Conservation (phyloP, 2,888 invertebrate genomes). For the Crossocerus cetratus region DNA sequence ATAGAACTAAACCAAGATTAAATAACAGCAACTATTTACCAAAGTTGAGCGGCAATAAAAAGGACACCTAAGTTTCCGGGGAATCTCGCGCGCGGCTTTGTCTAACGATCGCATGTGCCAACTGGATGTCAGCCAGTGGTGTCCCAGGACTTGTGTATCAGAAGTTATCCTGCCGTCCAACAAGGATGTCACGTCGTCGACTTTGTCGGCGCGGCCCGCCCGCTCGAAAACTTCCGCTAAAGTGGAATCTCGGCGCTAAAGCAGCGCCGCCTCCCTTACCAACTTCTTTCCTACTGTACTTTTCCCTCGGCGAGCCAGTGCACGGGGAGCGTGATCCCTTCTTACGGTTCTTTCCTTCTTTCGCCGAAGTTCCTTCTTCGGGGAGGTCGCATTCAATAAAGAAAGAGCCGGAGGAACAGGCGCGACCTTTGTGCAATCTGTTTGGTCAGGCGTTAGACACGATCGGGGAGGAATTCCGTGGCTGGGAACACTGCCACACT, state of each 20-base stretch:
- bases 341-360: no score
- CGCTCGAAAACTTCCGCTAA: neutral
- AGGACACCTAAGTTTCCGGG: constrained; percentile 1
- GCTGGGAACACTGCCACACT: no score
- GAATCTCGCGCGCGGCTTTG: neutral
- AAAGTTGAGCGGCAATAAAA: no score
- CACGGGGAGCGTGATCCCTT: neutral
- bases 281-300: neutral
- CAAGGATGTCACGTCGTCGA: constrained; percentile 20
- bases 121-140: constrained; percentile 44
- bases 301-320: neutral
- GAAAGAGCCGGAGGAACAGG: no score
- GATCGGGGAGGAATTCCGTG: no score
- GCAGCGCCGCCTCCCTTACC: neutral
- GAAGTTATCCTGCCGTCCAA: constrained; percentile 30
- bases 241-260: neutral
- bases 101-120: constrained; percentile 48
- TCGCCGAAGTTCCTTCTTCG: no score
- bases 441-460: no score
- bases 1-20: no score
- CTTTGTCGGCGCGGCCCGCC: neutral
- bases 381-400: no score
- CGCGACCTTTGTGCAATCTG: no score
- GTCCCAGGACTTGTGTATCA: constrained; percentile 29
- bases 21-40: no score